Evolutionary conservation across 2,797 vertebrate genomes (phyloP).

Genomic region (Gila robusta): DNA sequence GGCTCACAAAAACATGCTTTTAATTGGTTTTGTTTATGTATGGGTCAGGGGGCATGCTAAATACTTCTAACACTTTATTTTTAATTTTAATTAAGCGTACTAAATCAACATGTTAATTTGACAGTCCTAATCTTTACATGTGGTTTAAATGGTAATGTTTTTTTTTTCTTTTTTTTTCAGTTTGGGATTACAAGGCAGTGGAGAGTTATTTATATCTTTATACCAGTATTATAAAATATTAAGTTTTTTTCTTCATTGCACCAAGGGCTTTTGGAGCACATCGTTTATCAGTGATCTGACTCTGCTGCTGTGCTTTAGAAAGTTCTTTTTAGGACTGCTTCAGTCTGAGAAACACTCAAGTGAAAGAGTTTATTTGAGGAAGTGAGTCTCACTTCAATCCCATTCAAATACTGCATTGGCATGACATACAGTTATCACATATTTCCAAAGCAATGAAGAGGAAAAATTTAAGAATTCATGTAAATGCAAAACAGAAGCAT

Average conservation of each 20-base stretch:
- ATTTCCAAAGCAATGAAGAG: background rate
- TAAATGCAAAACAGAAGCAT: background rate
- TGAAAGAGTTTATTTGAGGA: slow-evolving; percentile 4
- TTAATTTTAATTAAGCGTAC: background rate
- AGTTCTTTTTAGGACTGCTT: slow-evolving; percentile 9
- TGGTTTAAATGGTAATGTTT: background rate
- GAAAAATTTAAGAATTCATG: background rate
- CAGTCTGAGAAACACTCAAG: background rate
- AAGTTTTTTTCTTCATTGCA: background rate
- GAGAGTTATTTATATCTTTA: slow-evolving; percentile 15
- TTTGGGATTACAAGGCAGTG: background rate
- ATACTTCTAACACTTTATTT: background rate
- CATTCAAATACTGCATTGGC: background rate
- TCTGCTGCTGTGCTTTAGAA: background rate
- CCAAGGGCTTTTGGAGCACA: slow-evolving; percentile 7
- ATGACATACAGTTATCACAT: background rate
- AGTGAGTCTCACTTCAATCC: background rate
- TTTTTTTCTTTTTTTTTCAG: background rate
- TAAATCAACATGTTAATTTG: background rate
- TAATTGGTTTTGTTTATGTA: background rate
- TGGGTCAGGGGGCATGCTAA: background rate
- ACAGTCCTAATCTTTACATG: background rate
- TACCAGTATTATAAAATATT: background rate
- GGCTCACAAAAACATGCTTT: background rate
- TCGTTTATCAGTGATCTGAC: slow-evolving; percentile 8